Percentiles rank a stretch among this genome's conserved stretches.
phyloP scores from a whole-genome alignment of 1,140 invertebrate species.

The Drosophila orosa region DNA sequence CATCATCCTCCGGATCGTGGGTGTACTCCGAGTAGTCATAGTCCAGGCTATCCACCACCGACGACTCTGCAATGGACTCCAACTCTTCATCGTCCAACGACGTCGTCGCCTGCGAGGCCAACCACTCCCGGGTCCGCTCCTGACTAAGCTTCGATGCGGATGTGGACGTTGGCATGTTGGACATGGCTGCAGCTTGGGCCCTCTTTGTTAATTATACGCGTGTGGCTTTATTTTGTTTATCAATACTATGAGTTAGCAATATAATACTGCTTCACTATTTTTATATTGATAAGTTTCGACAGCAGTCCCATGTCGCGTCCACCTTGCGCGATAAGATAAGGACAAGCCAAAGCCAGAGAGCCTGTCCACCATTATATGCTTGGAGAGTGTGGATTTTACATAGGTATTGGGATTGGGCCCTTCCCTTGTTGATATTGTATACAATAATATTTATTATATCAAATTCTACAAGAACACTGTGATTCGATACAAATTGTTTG shows the following conservation, averaged over 20 bases:
- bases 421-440: background rate
- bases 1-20: constrained; percentile 38
- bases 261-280: constrained; percentile 26
- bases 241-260: constrained; percentile 35
- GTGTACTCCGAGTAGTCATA: constrained; percentile 64
- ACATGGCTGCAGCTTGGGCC: constrained; percentile 36
- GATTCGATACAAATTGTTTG: background rate
- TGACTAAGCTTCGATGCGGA: constrained; percentile 34
- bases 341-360: background rate
- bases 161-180: constrained; percentile 45
- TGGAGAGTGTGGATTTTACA: background rate
- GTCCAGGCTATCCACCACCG: constrained; percentile 72
- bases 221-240: constrained; percentile 30
- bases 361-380: constrained; percentile 25
- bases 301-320: constrained; percentile 25
- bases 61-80: constrained; percentile 72
- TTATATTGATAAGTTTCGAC: constrained; percentile 48
- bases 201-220: constrained; percentile 18
- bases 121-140: constrained; percentile 64
- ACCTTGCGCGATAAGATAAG: constrained; percentile 53
- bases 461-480: background rate
- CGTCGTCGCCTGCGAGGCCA: constrained; percentile 33
- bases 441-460: constrained; percentile 4
- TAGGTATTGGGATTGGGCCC: constrained; percentile 1
- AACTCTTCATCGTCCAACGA: constrained; percentile 52